Evolutionary conservation across 2,797 vertebrate genomes (phyloP).

Genomic region (Coranthus polyacanthus): DNA sequence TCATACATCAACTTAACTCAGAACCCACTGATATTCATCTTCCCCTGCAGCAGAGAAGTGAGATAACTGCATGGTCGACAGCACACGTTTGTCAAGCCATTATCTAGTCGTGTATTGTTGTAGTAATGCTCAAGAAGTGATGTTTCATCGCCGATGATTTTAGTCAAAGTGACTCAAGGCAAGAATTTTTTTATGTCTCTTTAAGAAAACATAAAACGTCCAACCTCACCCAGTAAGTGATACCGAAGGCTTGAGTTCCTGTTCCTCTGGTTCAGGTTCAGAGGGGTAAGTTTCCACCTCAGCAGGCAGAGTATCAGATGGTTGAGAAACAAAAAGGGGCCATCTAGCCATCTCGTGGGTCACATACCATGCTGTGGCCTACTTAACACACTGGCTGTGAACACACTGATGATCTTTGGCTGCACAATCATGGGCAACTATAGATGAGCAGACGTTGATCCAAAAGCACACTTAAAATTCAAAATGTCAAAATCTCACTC

Average conservation of each 20-base stretch:
- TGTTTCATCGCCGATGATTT: constrained; percentile 31
- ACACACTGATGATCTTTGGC: constrained; percentile 54
- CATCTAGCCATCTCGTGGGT: constrained; percentile 70
- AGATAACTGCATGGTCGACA: constrained; percentile 42
- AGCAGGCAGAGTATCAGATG: constrained; percentile 76
- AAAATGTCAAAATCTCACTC: constrained; percentile 3
- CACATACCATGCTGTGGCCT: constrained; percentile 79
- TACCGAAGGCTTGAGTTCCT: constrained; percentile 57
- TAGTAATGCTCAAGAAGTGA: constrained; percentile 8
- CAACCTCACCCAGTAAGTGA: constrained; percentile 59
- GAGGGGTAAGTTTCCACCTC: constrained; percentile 75
- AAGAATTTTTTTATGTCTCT: constrained; percentile 19
- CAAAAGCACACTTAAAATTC: background rate
- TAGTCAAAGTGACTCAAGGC: constrained; percentile 21
- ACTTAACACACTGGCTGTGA: constrained; percentile 73
- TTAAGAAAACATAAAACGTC: constrained; percentile 47
- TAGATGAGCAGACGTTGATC: background rate
- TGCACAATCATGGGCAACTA: constrained; percentile 26
- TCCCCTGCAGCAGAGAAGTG: constrained; percentile 43
- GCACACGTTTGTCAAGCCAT: constrained; percentile 59
- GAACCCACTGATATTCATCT: constrained; percentile 50
- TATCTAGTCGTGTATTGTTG: constrained; percentile 49
- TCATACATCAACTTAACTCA: constrained; percentile 29
- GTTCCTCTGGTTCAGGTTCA: constrained; percentile 51
- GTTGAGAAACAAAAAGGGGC: constrained; percentile 78